Base-by-base conservation (phyloP, 2,797 vertebrate genomes). In the Trachops cirrhosus region DNA sequence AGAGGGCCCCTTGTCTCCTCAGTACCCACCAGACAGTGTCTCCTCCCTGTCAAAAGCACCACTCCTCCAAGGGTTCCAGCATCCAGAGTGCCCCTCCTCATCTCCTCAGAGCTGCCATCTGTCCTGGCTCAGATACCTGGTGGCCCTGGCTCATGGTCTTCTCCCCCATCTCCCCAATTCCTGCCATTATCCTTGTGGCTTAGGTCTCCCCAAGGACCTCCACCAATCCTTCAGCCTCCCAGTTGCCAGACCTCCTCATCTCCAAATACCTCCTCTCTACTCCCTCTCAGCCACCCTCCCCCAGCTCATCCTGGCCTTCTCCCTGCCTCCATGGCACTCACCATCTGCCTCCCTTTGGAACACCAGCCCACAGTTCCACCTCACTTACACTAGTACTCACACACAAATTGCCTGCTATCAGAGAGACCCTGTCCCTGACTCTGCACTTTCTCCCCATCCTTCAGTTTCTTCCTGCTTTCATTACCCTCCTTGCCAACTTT, bases 291-390 rank as follows among this genome's bases (percentile, higher is more conserved):
- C 26, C 48, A 34, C 8, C 0, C 12, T 34, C 37, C 39, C 57
- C 52, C 18, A 54, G n/a, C 64, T 26, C 16, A 41, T 2, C 9
- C 93, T 24, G n/a, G 21, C 50, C 34, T 79, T 64, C 67, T 26
- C 24, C 50, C 6, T 57, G 1, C 12, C 9, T 37, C 37, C 50
- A 10, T 0, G 9, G 16, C 44, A 10, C 11, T 4, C 2, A 26
- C 52, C 12, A 3, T 22, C 1, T 1, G 0, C 15, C 48, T 67
- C 84, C 39, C 44, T 24, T 39, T 6, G 44, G 9, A 12, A 41
- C 1, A 41, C n/a, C 44, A 26, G 11, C 32, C 50, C 64, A 12
- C 16, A 15, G 59, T 18, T 50, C 16, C 32, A 16, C 21, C 24
- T 62, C 32, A 4, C 4, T 57, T 26, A 21, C 67, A 41, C 50